phyloP scores from a whole-genome alignment of 2,888 invertebrate genomes.

The Pheosia tremula region DNA sequence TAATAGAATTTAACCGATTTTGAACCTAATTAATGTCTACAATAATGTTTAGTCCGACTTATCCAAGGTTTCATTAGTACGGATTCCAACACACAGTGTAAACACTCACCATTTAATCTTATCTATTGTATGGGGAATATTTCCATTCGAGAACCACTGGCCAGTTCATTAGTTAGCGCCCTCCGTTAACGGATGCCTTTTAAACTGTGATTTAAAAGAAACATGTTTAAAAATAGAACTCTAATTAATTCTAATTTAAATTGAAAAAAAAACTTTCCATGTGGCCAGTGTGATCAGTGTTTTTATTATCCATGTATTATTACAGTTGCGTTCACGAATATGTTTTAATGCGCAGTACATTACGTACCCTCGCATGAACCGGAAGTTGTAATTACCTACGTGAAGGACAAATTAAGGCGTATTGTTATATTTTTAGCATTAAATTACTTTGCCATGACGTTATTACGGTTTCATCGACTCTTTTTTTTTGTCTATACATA shows the following conservation, averaged over 20 bases:
- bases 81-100: constrained; percentile 7
- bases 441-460: neutral
- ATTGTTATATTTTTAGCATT: neutral
- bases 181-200: constrained; percentile 8
- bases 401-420: constrained; percentile 1
- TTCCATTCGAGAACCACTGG: constrained; percentile 34
- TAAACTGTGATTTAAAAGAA: neutral
- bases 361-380: neutral
- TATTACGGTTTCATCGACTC: neutral
- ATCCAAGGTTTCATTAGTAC: constrained; percentile 1
- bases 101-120: constrained; percentile 35
- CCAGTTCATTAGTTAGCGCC: constrained; percentile 14
- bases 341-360: neutral
- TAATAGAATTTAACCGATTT: neutral
- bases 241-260: neutral
- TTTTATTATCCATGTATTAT: neutral
- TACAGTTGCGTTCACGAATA: neutral
- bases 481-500: neutral
- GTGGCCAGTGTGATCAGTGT: constrained; percentile 1
- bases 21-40: neutral
- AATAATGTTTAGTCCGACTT: neutral
- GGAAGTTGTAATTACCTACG: neutral
- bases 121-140: constrained; percentile 32
- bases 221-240: neutral
- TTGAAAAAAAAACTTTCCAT: neutral